phyloP scores from a whole-genome alignment of 2,113 vertebrate genomes.

The Sylvilagus bachmani region DNA sequence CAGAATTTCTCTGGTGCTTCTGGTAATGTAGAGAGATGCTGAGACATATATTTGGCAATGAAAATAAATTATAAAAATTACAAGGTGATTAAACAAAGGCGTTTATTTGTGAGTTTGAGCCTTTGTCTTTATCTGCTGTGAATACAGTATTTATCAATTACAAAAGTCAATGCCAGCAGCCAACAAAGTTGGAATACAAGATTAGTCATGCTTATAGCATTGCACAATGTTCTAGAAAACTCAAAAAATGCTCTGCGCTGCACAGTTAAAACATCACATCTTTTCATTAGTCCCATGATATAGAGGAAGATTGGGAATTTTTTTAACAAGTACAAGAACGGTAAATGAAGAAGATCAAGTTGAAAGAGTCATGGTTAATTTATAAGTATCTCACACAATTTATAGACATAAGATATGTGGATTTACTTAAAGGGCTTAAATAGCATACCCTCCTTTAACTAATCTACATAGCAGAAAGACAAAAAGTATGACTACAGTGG shows the following conservation, averaged over 20 bases:
- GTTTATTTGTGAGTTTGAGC: background rate
- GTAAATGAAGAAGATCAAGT: background rate
- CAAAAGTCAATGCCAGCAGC: background rate
- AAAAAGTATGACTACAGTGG: background rate
- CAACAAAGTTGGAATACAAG: background rate
- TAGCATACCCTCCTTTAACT: background rate
- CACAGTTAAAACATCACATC: background rate
- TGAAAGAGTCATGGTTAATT: background rate
- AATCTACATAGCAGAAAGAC: background rate
- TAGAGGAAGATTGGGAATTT: background rate
- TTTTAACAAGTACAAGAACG: background rate
- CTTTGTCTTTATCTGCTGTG: background rate
- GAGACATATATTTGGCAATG: background rate
- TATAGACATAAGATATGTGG: background rate
- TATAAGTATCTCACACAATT: background rate
- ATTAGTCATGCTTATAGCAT: background rate
- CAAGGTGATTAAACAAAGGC: background rate
- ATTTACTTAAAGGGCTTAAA: background rate
- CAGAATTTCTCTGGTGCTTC: background rate
- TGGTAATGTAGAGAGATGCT: background rate
- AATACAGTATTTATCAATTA: background rate
- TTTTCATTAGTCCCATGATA: background rate
- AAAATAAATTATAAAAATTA: background rate
- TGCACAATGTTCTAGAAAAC: background rate
- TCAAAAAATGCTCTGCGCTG: background rate